These are phyloP conservation scores for Mylabris phalerata DNA, from an alignment of 1,140 invertebrate species.

Conservation along the genomic window DNA sequence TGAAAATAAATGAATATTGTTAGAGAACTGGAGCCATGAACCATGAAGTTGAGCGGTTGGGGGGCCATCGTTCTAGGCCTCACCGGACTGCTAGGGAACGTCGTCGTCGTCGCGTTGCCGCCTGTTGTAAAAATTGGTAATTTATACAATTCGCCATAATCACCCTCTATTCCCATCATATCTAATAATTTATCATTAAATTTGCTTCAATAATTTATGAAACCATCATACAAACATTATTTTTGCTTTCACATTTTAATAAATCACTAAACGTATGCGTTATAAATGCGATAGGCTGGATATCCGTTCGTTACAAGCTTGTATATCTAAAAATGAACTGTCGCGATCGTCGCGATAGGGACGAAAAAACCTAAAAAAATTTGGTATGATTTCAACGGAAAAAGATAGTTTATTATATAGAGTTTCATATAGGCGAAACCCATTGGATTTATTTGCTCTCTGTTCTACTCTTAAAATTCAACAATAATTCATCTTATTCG, in stretches of 20 bases:
- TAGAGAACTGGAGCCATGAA: conserved; percentile 27
- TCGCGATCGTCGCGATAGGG: too few relatives aligned
- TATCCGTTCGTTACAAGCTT: too few relatives aligned
- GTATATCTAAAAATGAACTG: too few relatives aligned
- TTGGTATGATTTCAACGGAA: too few relatives aligned
- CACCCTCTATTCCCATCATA: too few relatives aligned
- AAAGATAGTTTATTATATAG: too few relatives aligned
- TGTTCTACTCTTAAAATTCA: too few relatives aligned
- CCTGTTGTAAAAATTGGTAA: conserved; percentile 63
- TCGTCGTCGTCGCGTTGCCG: conserved; percentile 48
- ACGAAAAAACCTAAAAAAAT: too few relatives aligned
- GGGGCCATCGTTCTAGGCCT: conserved; percentile 24
- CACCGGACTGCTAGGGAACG: conserved; percentile 37
- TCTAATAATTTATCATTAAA: neutral
- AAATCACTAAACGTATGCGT: neutral
- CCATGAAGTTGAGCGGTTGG: conserved; percentile 33
- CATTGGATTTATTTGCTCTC: too few relatives aligned
- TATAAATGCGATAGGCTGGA: too few relatives aligned
- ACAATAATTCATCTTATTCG: too few relatives aligned
- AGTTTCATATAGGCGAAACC: too few relatives aligned
- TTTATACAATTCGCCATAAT: conserved; percentile 15
- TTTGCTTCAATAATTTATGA: neutral
- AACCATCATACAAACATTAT: neutral
- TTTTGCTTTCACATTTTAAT: neutral
- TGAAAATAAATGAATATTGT: neutral